phyloP scores from a whole-genome alignment of 2,888 invertebrate genomes.

The Eulithis prunata region DNA sequence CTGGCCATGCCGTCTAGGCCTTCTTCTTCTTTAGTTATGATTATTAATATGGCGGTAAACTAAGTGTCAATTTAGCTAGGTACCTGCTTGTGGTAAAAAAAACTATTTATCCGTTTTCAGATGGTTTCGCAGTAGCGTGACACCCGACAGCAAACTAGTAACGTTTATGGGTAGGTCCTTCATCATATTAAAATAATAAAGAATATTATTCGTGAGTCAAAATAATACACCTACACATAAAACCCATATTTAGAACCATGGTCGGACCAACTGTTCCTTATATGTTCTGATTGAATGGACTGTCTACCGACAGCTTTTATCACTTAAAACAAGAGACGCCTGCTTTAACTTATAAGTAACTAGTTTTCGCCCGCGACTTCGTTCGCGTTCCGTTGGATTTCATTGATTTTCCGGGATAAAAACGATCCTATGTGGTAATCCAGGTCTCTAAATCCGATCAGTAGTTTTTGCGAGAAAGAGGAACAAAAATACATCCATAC shows the following conservation, averaged over 20 bases:
- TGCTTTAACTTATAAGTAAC: no score
- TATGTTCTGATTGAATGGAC: conserved; percentile 12
- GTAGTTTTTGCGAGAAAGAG: no score
- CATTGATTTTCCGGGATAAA: no score
- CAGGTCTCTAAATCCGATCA: no score
- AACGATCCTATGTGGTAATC: no score
- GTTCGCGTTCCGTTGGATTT: no score
- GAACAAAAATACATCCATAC: no score
- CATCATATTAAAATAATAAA: conserved; percentile 31
- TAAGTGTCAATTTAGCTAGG: no score
- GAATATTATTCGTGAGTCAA: conserved; percentile 28
- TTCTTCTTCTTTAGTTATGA: no score
- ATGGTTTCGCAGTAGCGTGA: conserved; percentile 76
- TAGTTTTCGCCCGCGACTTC: no score
- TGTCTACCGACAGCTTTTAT: conserved; percentile 3
- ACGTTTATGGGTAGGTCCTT: conserved; percentile 66
- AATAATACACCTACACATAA: conserved; percentile 26
- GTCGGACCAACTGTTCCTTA: conserved; percentile 16
- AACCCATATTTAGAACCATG: conserved; percentile 23
- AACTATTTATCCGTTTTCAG: conserved; percentile 47
- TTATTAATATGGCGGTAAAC: no score
- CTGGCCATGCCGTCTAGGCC: no score
- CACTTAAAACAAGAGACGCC: not conserved
- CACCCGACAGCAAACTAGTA: conserved; percentile 70
- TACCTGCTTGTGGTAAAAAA: not conserved